A percentile compares a stretch with the other conserved stretches of the same genome.
Evolutionary conservation across 2,113 vertebrate genomes (phyloP).

Genomic region (Baryphthengus martii): DNA sequence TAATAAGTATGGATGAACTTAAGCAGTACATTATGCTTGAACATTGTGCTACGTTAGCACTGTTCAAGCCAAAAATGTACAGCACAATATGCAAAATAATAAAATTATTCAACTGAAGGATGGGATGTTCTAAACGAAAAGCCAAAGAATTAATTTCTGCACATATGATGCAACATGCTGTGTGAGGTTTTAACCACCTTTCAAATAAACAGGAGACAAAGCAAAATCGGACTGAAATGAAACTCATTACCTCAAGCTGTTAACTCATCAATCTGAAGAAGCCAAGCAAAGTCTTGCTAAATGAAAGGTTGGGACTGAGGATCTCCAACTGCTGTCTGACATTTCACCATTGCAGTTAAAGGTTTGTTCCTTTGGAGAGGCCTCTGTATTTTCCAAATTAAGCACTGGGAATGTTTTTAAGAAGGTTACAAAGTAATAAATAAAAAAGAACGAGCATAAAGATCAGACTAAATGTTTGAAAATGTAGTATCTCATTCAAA

Average conservation of each 20-base stretch:
- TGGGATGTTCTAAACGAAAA: background rate
- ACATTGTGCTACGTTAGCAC: background rate
- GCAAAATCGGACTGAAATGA: background rate
- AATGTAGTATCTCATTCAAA: background rate
- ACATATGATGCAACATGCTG: background rate
- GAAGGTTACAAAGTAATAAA: background rate
- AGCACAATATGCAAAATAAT: background rate
- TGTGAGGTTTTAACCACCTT: background rate
- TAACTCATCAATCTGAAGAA: background rate
- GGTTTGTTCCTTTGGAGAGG: background rate
- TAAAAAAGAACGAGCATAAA: background rate
- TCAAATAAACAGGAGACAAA: background rate
- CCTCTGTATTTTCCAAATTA: background rate
- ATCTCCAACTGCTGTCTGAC: background rate
- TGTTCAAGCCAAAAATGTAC: background rate
- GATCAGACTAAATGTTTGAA: background rate
- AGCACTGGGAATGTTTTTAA: background rate
- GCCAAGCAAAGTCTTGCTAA: background rate
- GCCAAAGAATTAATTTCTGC: background rate
- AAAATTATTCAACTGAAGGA: background rate
- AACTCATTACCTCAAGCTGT: background rate
- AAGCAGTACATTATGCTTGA: background rate
- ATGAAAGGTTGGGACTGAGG: background rate
- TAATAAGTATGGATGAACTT: background rate
- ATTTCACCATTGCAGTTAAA: background rate